These are phyloP conservation scores for Proisotoma minuta DNA, from an alignment of 2,888 invertebrate species.

Conservation along the genomic window DNA sequence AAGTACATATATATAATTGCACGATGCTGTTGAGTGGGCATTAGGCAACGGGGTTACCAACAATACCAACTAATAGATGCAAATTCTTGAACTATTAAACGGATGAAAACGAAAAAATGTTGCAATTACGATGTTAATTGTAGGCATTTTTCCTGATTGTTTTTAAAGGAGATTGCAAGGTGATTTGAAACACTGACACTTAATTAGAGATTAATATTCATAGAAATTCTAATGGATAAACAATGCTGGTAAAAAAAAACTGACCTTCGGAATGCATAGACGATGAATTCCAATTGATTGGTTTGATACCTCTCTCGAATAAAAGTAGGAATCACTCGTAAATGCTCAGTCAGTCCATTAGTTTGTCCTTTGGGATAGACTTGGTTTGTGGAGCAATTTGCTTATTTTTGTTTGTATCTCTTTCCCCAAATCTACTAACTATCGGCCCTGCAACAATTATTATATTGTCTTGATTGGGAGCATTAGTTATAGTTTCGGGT, in stretches of 20 bases:
- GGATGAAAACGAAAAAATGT: no score
- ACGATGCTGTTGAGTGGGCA: no score
- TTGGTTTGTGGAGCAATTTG: background rate
- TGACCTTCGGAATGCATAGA: slow-evolving; percentile 38
- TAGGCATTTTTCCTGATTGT: no score
- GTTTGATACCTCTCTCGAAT: slow-evolving; percentile 14
- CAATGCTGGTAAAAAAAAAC: slow-evolving; percentile 18
- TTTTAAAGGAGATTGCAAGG: no score
- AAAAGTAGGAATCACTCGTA: slow-evolving; percentile 35
- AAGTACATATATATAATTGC: no score
- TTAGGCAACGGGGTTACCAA: no score
- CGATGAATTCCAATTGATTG: slow-evolving; percentile 34
- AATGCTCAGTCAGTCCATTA: slow-evolving; percentile 31
- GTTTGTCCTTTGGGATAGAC: slow-evolving; percentile 42
- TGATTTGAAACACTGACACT: slow-evolving; percentile 6
- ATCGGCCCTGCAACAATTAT: no score
- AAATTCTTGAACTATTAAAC: no score
- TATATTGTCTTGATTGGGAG: no score
- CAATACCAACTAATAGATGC: no score
- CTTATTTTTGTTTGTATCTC: background rate
- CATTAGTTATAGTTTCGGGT: no score
- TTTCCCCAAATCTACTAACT: background rate
- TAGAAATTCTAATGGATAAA: background rate
- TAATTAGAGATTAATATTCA: background rate
- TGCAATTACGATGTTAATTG: no score